Percentiles rank a stretch among this genome's conserved stretches.
Evolutionary conservation across 2,113 vertebrate genomes (phyloP).

Genomic region (Danionella cerebrum): DNA sequence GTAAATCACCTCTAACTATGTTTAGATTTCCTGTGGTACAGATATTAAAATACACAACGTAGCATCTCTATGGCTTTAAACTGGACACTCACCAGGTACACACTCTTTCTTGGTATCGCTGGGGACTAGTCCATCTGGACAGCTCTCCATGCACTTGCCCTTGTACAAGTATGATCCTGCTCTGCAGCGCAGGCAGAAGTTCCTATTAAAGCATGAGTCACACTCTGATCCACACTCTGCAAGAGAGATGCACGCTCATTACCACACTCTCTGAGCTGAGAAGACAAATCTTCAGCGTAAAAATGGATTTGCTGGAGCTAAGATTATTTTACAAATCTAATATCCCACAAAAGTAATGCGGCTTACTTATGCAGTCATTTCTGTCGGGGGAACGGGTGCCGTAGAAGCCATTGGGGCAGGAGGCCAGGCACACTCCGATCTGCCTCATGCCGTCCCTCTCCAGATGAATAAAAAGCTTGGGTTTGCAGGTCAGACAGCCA

Average conservation of each 20-base stretch:
- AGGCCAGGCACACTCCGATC: constrained; percentile 91
- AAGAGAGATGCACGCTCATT: constrained; percentile 54
- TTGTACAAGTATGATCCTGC: constrained; percentile 87
- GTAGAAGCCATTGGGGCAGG: constrained; percentile 90
- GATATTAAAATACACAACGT: no score
- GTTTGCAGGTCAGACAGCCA: constrained; percentile 94
- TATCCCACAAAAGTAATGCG: no score
- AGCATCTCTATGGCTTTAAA: not conserved
- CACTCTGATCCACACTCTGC: constrained; percentile 97
- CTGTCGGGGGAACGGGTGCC: constrained; percentile 91
- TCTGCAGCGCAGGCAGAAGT: constrained; percentile 98
- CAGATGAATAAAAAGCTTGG: constrained; percentile 94
- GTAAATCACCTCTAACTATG: no score
- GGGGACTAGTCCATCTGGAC: constrained; percentile 82
- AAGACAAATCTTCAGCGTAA: not conserved
- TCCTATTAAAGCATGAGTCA: constrained; percentile 97
- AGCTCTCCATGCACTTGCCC: constrained; percentile 93
- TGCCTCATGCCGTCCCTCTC: constrained; percentile 97
- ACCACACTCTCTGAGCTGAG: not conserved
- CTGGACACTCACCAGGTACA: constrained; percentile 55
- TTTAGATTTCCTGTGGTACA: no score
- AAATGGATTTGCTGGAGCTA: no score
- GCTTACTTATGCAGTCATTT: constrained; percentile 97
- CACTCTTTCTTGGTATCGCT: constrained; percentile 90
- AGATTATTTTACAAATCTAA: no score